Percentiles rank a stretch among this genome's conserved stretches.
Conservation (phyloP, 2,888 invertebrate species). For the Chloromyia formosa region DNA sequence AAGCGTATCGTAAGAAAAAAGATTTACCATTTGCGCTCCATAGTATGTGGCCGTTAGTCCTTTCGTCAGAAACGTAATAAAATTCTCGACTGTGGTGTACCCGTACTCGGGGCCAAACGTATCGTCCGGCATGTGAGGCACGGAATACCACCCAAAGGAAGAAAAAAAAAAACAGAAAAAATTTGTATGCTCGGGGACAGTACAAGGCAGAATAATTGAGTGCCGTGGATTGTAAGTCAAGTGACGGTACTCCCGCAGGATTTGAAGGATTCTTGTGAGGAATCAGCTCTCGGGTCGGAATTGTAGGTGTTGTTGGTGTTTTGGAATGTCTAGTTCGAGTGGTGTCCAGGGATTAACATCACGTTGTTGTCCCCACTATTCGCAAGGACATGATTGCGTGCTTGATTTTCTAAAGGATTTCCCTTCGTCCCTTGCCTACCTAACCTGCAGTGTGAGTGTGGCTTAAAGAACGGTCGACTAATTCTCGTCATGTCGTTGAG, state of each 20-base stretch:
- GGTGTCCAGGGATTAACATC: neutral
- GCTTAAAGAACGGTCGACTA: no score
- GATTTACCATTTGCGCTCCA: neutral
- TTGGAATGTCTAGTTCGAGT: neutral
- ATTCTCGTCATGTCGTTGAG: no score
- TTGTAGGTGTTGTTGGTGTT: neutral
- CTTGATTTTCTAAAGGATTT: no score
- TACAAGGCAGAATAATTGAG: constrained; percentile 6
- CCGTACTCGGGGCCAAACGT: neutral
- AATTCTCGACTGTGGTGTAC: constrained; percentile 1
- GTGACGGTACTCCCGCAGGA: neutral
- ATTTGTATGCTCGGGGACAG: neutral
- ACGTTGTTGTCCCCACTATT: neutral
- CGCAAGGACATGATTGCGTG: no score
- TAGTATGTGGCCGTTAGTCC: neutral
- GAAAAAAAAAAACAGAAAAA: no score
- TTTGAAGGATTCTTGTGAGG: neutral
- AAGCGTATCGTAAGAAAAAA: neutral
- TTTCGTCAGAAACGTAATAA: constrained; percentile 18
- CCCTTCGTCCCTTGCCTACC: no score
- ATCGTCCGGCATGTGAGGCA: no score
- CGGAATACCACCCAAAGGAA: no score
- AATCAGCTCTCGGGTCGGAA: neutral
- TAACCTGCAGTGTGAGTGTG: no score
- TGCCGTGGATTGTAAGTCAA: constrained; percentile 10